Evolutionary conservation across 2,113 vertebrate species (phyloP).

Genomic region (Theropithecus gelada): DNA sequence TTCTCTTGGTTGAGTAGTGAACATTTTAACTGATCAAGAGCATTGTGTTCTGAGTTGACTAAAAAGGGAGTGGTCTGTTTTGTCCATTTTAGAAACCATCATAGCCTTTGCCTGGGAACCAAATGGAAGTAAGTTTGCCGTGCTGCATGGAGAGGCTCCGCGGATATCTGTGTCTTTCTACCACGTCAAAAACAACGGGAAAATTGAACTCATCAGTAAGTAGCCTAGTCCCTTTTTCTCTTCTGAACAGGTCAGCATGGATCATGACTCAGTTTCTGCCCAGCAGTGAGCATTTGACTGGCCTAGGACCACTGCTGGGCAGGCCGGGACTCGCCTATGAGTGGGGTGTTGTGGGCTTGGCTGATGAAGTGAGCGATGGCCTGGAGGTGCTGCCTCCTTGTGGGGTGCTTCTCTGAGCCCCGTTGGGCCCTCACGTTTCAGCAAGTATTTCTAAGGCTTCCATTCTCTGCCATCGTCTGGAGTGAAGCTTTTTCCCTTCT

Average conservation of each 20-base stretch:
- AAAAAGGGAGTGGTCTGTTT: not conserved
- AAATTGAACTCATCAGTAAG: constrained; percentile 98
- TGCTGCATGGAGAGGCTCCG: constrained; percentile 96
- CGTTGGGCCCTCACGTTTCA: not conserved
- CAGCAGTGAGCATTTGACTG: not conserved
- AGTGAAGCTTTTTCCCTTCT: too few relatives aligned
- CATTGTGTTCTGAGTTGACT: not conserved
- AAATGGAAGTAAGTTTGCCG: constrained; percentile 98
- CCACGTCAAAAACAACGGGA: constrained; percentile 98
- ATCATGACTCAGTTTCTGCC: fast-evolving
- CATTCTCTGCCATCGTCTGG: too few relatives aligned
- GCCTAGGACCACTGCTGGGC: too few relatives aligned
- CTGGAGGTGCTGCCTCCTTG: too few relatives aligned
- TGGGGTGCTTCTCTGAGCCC: not conserved
- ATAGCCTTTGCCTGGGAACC: constrained; percentile 99
- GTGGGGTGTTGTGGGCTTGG: fast-evolving
- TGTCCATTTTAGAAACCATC: constrained; percentile 90
- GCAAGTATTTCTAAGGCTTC: not conserved
- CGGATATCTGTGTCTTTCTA: constrained; percentile 97
- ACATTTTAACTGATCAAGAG: not conserved
- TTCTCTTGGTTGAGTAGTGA: not conserved
- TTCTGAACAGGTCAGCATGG: not conserved
- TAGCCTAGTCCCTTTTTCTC: not conserved
- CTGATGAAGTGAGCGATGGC: too few relatives aligned
- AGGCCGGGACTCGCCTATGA: not conserved